Evolutionary conservation across 2,797 vertebrate genomes (phyloP).

Genomic region (Rhinoraja longicauda): DNA sequence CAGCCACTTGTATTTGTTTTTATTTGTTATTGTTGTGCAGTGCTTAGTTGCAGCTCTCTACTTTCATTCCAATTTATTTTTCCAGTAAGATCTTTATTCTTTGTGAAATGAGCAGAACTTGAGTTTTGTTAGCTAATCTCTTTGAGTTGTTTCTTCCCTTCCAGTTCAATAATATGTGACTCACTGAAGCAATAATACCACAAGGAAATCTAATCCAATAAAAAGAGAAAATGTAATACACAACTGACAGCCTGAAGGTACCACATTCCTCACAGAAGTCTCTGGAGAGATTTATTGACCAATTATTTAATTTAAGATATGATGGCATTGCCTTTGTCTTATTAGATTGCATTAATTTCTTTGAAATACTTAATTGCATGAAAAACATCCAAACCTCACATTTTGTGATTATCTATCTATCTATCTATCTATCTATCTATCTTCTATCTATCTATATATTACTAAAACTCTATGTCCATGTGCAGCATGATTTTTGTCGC

Average conservation of each 20-base stretch:
- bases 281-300: constrained; percentile 31
- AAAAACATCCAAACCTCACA: neutral
- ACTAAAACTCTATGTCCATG: too few relatives aligned
- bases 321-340: constrained; percentile 18
- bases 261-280: neutral
- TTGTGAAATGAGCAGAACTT: neutral
- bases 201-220: constrained; percentile 33
- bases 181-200: constrained; percentile 32
- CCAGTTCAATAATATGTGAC: constrained; percentile 38
- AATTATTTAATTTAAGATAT: constrained; percentile 34
- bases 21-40: constrained; percentile 6
- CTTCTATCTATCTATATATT: too few relatives aligned
- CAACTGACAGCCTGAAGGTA: constrained; percentile 32
- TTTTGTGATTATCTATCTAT: neutral
- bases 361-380: constrained; percentile 33
- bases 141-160: neutral
- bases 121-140: constrained; percentile 24
- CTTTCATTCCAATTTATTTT: constrained; percentile 29
- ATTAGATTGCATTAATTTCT: constrained; percentile 31
- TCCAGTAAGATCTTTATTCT: constrained; percentile 5
- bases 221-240: constrained; percentile 28
- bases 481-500: too few relatives aligned
- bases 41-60: neutral
- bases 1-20: neutral
- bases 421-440: too few relatives aligned